Percentiles rank a stretch among this genome's conserved stretches.
Evolutionary conservation across 2,113 vertebrate species (phyloP).

Genomic region (Tamias sibiricus): DNA sequence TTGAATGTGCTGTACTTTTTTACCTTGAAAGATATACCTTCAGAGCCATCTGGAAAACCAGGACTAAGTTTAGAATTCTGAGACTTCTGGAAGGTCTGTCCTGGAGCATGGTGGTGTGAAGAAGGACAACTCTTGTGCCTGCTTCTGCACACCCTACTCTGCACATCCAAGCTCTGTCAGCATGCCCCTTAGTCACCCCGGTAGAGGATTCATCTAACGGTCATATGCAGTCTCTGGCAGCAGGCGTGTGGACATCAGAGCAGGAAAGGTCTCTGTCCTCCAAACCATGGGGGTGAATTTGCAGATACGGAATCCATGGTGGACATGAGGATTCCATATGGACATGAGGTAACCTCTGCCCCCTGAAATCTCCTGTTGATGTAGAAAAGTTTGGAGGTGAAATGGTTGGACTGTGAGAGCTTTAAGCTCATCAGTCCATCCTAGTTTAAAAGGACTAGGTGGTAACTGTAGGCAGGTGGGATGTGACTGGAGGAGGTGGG

Average conservation of each 20-base stretch:
- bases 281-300: background rate
- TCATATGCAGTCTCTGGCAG: background rate
- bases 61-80: background rate
- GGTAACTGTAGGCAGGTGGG: too few relatives aligned
- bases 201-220: background rate
- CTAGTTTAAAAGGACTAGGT: too few relatives aligned
- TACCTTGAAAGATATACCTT: background rate
- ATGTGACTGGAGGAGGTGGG: too few relatives aligned
- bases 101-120: background rate
- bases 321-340: too few relatives aligned
- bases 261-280: background rate
- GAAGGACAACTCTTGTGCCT: background rate
- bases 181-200: accelerated
- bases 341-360: too few relatives aligned
- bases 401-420: too few relatives aligned
- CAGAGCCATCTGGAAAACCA: background rate
- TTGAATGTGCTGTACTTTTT: background rate
- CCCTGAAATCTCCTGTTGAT: too few relatives aligned
- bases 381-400: too few relatives aligned
- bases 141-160: background rate
- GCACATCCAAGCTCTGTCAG: background rate
- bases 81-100: background rate
- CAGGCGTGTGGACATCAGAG: background rate
- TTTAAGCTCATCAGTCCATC: too few relatives aligned
- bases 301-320: background rate